phyloP scores from a whole-genome alignment of 2,113 vertebrate species.

The Taxidea taxus region DNA sequence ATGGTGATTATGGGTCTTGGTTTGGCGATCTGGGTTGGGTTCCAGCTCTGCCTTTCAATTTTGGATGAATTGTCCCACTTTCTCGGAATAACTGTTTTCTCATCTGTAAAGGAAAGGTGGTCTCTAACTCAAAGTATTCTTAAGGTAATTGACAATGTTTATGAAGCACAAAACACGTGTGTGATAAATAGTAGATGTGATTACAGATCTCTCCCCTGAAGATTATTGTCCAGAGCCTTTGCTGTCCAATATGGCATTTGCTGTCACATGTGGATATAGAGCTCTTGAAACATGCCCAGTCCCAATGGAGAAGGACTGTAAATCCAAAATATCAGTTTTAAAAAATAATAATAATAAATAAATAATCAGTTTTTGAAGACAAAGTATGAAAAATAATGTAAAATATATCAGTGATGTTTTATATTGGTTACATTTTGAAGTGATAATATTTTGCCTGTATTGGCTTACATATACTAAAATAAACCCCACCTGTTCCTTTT shows the following conservation, averaged over 20 bases:
- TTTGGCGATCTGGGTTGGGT: neutral
- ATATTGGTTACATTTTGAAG: slow-evolving; percentile 6
- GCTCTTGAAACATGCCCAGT: neutral
- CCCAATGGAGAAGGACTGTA: neutral
- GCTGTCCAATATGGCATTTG: neutral
- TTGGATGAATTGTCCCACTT: neutral
- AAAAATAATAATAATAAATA: no score
- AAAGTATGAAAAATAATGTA: neutral
- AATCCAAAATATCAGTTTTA: neutral
- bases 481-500: neutral
- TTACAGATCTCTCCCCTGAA: neutral
- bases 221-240: neutral
- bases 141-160: neutral
- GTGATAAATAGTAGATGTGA: neutral
- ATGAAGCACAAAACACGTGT: neutral
- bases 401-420: neutral
- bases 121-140: neutral
- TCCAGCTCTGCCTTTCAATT: neutral
- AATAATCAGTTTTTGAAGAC: neutral
- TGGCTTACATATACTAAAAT: neutral
- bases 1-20: neutral
- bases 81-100: neutral
- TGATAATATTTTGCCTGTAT: neutral
- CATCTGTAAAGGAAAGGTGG: neutral
- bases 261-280: neutral